These are phyloP conservation scores for Drosophila parthenogenetica DNA, from an alignment of 2,888 invertebrate species.

Conservation along the genomic window DNA sequence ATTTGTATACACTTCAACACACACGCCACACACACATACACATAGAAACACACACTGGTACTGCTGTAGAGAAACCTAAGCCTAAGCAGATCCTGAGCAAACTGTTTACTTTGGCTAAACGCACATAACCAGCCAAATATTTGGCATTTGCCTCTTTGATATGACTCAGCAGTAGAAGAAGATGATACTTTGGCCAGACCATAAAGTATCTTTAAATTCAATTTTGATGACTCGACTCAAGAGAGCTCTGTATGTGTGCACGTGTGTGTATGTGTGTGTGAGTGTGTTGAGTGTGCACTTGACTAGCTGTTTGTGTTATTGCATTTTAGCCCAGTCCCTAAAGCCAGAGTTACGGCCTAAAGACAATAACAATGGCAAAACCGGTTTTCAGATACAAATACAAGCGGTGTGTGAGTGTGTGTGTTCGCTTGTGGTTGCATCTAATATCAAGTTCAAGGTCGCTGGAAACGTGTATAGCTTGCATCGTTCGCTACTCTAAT, in stretches of 20 bases:
- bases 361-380: constrained; percentile 39
- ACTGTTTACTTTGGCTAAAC: constrained; percentile 68
- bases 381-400: constrained; percentile 59
- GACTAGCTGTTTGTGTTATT: constrained; percentile 33
- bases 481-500: constrained; percentile 54
- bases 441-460: constrained; percentile 84
- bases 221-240: constrained; percentile 59
- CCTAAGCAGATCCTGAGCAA: constrained; percentile 56
- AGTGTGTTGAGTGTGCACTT: constrained; percentile 35
- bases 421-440: constrained; percentile 60
- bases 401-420: constrained; percentile 8
- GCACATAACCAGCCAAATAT: constrained; percentile 71
- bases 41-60: constrained; percentile 1
- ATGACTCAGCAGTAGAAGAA: constrained; percentile 55
- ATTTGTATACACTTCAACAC: constrained; percentile 57
- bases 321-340: constrained; percentile 47
- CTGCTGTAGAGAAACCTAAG: constrained; percentile 32
- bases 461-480: constrained; percentile 58
- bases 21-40: constrained; percentile 34
- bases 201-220: constrained; percentile 66
- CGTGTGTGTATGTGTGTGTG: constrained; percentile 8
- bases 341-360: constrained; percentile 26
- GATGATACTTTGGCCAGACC: constrained; percentile 25
- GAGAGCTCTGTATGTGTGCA: constrained; percentile 1
- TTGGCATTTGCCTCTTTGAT: constrained; percentile 61